Conservation (phyloP, 2,888 invertebrate genomes). For the Melinopterus prodromus region DNA sequence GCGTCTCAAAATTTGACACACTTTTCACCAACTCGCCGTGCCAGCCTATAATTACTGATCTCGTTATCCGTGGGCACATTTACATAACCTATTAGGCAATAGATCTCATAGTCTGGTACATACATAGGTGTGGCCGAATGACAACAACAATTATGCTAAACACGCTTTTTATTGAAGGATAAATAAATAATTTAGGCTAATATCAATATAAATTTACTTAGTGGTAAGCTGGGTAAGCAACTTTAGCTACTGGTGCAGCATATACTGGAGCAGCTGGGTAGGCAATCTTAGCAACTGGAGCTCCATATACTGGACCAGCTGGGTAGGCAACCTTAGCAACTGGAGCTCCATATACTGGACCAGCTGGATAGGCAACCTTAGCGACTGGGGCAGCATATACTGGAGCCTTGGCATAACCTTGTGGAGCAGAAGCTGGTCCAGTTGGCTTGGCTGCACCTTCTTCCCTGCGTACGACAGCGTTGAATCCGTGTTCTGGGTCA, state of each 20-base stretch:
- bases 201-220: constrained; percentile 10
- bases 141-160: not conserved
- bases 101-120: not conserved
- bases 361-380: constrained; percentile 37
- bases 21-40: not conserved
- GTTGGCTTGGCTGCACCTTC: constrained; percentile 57
- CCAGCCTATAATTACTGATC: not conserved
- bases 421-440: constrained; percentile 44
- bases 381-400: constrained; percentile 47
- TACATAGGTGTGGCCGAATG: not conserved
- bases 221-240: constrained; percentile 21
- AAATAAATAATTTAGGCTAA: not conserved
- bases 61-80: not conserved
- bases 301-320: not conserved
- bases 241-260: constrained; percentile 27
- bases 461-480: constrained; percentile 69
- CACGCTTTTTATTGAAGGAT: constrained; percentile 4
- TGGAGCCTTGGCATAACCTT: constrained; percentile 32
- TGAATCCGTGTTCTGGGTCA: constrained; percentile 68
- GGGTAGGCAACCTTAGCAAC: constrained; percentile 46
- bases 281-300: constrained; percentile 28
- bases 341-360: constrained; percentile 35
- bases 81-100: not conserved
- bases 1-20: not conserved
- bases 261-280: constrained; percentile 7